Percentiles rank a stretch among this genome's conserved stretches.
phyloP scores from a whole-genome alignment of 2,797 vertebrate genomes.

The Melanitta fusca region DNA sequence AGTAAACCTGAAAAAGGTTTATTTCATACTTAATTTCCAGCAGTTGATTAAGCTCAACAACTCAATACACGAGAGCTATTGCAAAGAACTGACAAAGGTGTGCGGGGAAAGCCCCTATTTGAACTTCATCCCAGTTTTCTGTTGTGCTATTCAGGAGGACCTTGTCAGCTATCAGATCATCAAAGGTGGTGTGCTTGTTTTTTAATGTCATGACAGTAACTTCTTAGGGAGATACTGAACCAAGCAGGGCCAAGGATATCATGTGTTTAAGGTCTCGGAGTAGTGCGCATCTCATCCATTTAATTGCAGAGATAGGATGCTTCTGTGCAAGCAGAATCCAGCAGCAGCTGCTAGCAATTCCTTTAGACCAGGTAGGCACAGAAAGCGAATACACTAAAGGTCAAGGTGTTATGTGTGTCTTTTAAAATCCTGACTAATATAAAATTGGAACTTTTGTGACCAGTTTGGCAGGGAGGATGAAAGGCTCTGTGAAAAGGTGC shows the following conservation, averaged over 20 bases:
- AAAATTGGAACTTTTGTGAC: background rate
- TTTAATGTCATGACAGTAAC: background rate
- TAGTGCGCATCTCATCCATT: background rate
- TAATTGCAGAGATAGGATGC: background rate
- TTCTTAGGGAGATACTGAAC: background rate
- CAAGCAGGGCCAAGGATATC: background rate
- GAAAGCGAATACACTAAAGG: background rate
- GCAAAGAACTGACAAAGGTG: background rate
- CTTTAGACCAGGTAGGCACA: background rate
- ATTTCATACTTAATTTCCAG: background rate
- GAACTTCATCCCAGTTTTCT: background rate
- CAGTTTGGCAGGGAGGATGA: background rate
- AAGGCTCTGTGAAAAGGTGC: background rate
- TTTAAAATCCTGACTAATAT: background rate
- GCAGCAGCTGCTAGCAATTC: background rate
- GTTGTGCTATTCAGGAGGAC: background rate
- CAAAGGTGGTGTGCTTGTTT: background rate
- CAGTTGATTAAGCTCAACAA: background rate
- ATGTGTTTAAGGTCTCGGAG: background rate
- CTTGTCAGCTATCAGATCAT: background rate
- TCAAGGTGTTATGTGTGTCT: background rate
- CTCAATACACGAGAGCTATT: background rate
- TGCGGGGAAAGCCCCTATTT: rapidly evolving
- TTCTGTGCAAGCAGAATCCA: background rate
- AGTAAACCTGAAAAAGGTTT: background rate